phyloP scores from a whole-genome alignment of 2,113 vertebrate genomes.

The Pygathrix nemaeus region DNA sequence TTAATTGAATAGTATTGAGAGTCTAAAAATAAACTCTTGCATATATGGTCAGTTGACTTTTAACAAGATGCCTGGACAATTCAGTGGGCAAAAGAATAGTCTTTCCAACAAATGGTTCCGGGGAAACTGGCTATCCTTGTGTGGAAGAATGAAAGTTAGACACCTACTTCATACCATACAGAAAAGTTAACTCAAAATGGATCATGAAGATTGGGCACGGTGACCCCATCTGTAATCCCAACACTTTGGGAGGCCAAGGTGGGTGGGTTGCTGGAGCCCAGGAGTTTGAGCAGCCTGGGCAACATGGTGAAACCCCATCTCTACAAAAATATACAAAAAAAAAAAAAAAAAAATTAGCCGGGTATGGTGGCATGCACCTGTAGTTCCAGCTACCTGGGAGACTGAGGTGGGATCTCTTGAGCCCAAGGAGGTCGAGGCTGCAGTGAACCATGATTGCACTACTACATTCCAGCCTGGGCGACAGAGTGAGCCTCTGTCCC shows the following conservation, averaged over 20 bases:
- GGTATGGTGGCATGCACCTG: not conserved
- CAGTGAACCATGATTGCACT: not conserved
- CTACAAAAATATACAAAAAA: not conserved
- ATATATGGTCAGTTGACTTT: not conserved
- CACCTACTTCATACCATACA: not conserved
- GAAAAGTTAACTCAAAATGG: not conserved
- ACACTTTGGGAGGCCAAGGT: not conserved
- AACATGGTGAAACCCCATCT: not conserved
- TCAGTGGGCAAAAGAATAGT: not conserved
- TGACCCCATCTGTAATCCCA: not conserved
- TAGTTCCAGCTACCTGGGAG: not conserved
- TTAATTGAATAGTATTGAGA: not conserved
- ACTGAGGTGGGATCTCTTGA: not conserved
- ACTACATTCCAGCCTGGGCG: not conserved
- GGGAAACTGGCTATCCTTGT: not conserved
- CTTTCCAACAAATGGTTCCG: not conserved
- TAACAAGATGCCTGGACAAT: not conserved
- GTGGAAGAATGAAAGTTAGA: not conserved
- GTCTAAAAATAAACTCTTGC: not conserved
- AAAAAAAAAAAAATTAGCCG: not conserved
- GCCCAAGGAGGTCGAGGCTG: not conserved
- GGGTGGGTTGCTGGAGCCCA: not conserved
- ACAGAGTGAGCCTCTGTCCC: not conserved
- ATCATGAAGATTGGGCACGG: no score
- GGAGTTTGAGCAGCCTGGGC: not conserved